These are phyloP conservation scores for Leptinotarsa lineolata DNA, from an alignment of 1,140 invertebrate genomes.

Conservation along the genomic window DNA sequence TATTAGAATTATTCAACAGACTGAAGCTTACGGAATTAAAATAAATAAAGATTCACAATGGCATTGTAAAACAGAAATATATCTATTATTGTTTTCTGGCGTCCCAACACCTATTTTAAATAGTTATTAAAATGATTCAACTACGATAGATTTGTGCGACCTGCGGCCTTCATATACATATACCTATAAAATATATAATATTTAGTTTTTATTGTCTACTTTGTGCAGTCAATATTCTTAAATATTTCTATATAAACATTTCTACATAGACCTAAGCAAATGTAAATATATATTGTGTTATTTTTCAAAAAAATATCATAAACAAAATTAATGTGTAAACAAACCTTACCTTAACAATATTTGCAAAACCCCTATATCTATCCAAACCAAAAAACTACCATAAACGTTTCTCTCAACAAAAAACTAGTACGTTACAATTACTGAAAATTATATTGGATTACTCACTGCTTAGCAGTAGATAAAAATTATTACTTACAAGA, in stretches of 20 bases:
- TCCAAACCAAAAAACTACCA: slow-evolving; percentile 46
- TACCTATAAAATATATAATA: slow-evolving; percentile 33
- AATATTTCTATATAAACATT: slow-evolving; percentile 42
- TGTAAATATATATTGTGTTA: slow-evolving; percentile 20
- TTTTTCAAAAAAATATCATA: slow-evolving; percentile 41
- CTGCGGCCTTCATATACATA: slow-evolving; percentile 41
- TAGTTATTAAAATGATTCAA: slow-evolving; percentile 40
- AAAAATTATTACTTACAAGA: slow-evolving; percentile 39
- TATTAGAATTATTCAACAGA: slow-evolving; percentile 20
- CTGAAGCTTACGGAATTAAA: slow-evolving; percentile 41
- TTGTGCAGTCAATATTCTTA: slow-evolving; percentile 49
- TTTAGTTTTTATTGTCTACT: slow-evolving; percentile 48
- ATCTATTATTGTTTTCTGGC: slow-evolving; percentile 43
- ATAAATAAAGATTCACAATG: slow-evolving; percentile 46
- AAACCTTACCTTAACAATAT: slow-evolving; percentile 34
- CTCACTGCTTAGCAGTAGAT: slow-evolving; percentile 46
- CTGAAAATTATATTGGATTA: slow-evolving; percentile 42
- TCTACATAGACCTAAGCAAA: slow-evolving; percentile 35
- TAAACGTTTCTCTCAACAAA: slow-evolving; percentile 43
- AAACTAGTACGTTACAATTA: slow-evolving; percentile 44
- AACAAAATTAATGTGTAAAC: slow-evolving; percentile 37
- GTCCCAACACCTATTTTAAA: slow-evolving; percentile 53
- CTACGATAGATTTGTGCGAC: slow-evolving; percentile 44
- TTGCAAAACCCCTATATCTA: slow-evolving; percentile 47
- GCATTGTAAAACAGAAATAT: slow-evolving; percentile 41